Evolutionary conservation across 2,888 invertebrate species (phyloP), one percentile per base, ranked within the genome.

Genomic region (Dendrolimus pini): DNA sequence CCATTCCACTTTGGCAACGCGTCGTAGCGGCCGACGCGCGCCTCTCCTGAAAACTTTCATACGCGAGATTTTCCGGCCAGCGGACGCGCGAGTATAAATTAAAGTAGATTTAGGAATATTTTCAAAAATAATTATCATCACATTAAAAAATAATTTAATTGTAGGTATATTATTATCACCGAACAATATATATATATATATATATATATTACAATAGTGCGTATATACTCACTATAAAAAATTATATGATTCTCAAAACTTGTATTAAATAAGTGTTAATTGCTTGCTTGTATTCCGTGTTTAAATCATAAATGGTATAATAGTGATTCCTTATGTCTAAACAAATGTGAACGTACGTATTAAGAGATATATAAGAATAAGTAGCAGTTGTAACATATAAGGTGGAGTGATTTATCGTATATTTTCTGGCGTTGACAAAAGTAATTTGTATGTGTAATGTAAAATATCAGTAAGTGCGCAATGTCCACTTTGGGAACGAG

Each of bases 401-500:
- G 30, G 30, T 30, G 30, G 30, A 30, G 30, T 65, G 61, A 68
- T 57, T 30, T 30, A 6, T 30, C 30, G 30, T 30, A 30, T 30
- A 30, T 30, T 47, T 47, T 47, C 47, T 56, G 59, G 62, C 77
- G 80, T 83, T 80, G 78, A 72, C 78, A 66, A 59, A 78, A 82
- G 71, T 79, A 78, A 82, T 85, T 83, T 78, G 67, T 77, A 77
- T 69, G 71, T 71, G 73, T 85, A 87, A 83, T 85, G 84, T 85
- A 78, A 79, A 82, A 82, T 85, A 82, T 83, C 82, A 69, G 79
- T 82, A 81, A 84, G 85, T 85, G 85, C 78, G 85, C 82, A 85
- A 87, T 89, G 88, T 86, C 83, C 83, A 85, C 85, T 84, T 82
- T 81, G 78, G 78, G 64, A 78, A 81, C 80, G 77, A 81, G 80